A percentile compares a stretch with the other conserved stretches of the same genome.
phyloP scores from a whole-genome alignment of 1,140 invertebrate genomes.

The Drosophila ogumai region DNA sequence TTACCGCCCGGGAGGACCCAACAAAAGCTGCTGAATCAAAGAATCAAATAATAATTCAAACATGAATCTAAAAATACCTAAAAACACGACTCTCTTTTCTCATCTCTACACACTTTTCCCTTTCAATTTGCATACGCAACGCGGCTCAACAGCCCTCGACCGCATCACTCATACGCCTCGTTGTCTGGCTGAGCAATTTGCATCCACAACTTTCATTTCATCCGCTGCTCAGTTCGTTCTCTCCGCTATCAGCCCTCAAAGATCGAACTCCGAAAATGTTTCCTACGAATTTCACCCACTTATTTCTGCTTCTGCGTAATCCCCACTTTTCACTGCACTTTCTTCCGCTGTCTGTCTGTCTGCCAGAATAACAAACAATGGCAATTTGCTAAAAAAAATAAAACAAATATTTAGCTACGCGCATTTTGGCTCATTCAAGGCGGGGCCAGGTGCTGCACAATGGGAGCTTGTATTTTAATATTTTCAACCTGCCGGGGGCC shows the following conservation, averaged over 20 bases:
- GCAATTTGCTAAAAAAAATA: slow-evolving; percentile 81
- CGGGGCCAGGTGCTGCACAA: slow-evolving; percentile 43
- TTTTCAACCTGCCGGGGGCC: slow-evolving; percentile 63
- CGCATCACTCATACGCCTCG: slow-evolving; percentile 75
- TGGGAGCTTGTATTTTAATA: slow-evolving; percentile 45
- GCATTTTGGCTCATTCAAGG: slow-evolving; percentile 68
- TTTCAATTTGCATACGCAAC: slow-evolving; percentile 63
- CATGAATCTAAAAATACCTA: slow-evolving; percentile 65
- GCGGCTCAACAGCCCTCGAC: slow-evolving; percentile 37
- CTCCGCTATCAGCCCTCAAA: slow-evolving; percentile 64
- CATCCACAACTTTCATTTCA: slow-evolving; percentile 74
- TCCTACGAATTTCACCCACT: slow-evolving; percentile 79
- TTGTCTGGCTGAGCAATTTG: slow-evolving; percentile 67
- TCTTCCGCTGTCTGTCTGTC: slow-evolving; percentile 51
- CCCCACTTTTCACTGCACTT: slow-evolving; percentile 74
- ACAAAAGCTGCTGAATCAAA: slow-evolving; percentile 83
- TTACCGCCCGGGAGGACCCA: slow-evolving; percentile 71
- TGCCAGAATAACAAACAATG: slow-evolving; percentile 68
- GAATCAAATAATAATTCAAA: slow-evolving; percentile 83
- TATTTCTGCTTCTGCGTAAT: slow-evolving; percentile 50
- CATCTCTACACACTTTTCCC: slow-evolving; percentile 46
- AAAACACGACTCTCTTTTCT: slow-evolving; percentile 45
- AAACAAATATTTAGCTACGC: slow-evolving; percentile 80
- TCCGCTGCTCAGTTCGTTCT: slow-evolving; percentile 42
- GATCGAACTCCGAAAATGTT: slow-evolving; percentile 63